Base-by-base conservation (phyloP, 2,888 invertebrate genomes). In the Odontothrips loti region DNA sequence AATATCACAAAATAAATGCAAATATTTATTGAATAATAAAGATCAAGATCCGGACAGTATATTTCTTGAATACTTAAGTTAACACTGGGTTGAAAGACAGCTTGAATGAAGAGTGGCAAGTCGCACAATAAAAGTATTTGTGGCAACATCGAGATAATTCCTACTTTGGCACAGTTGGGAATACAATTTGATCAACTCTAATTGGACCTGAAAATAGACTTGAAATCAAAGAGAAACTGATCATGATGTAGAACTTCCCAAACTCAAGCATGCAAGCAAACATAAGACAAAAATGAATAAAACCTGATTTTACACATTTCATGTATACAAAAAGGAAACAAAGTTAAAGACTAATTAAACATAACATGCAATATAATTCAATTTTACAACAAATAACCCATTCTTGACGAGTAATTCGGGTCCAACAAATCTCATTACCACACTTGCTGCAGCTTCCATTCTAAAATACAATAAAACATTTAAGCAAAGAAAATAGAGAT, bases 1-100 rank as follows among this genome's bases (percentile, higher is more conserved):
- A 43, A 43, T 43, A 75, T 75, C 68, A 75, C 68, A 75, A 75
- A 75, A 75, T 75, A 75, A 75, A 75, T 75, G 68, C 68, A 75
- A 58, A 58, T 20, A 75, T 27, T 27, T 75, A 43, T 43, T 43
- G 34, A 4, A 43, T 43, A 43, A 43, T 43, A n/a, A n/a, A n/a
- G 23, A 75, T 27, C 23, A 27, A 75, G 12, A 27, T 75, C 9
- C 10, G 8, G 27, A 12, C 27, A 10, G 23, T 23, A 27, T 12
- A 75, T 9, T 75, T 23, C 2, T 43, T 43, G 2, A 43, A 43
- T 43, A 43, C 34, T 43, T 43, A 68, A 68, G 20, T 68, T n/a
- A 1, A 75, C n/a, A 75, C 23, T 75, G 23, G 23, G 2, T 12
- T 27, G 58, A 58, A 58, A 58, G 34, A 4, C 34, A 43, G 34